Evolutionary conservation across 1,140 invertebrate genomes (phyloP).

Genomic region (Harpegnathos saltator): DNA sequence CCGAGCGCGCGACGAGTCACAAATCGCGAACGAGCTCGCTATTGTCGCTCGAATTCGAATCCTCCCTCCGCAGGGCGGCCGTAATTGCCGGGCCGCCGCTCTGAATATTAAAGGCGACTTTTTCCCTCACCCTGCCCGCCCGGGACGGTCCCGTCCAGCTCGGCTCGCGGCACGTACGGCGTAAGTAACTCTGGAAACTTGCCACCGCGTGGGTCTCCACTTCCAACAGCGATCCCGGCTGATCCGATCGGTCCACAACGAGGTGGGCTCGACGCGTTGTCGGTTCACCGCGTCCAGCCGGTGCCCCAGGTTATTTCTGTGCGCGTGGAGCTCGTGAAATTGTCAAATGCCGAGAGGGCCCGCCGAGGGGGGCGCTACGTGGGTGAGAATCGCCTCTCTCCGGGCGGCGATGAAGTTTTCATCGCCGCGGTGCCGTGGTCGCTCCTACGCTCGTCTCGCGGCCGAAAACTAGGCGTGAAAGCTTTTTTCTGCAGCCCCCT

Average conservation of each 20-base stretch:
- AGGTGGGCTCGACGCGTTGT: conserved; percentile 46
- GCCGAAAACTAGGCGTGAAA: conserved; percentile 38
- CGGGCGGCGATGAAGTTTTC: conserved; percentile 38
- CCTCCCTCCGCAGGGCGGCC: background rate
- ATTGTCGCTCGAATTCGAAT: background rate
- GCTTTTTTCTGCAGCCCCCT: conserved; percentile 41
- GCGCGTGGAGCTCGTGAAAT: no score
- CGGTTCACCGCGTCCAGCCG: conserved; percentile 46
- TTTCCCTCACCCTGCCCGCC: background rate
- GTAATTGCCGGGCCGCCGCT: background rate
- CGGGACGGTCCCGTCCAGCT: background rate
- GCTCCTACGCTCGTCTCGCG: background rate
- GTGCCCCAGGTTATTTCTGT: conserved; percentile 50
- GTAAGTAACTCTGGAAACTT: conserved; percentile 5
- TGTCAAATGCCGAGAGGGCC: no score
- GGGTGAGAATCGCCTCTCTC: background rate
- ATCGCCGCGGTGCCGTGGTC: background rate
- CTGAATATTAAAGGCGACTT: conserved; percentile 2
- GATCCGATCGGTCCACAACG: conserved; percentile 45
- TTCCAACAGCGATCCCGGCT: background rate
- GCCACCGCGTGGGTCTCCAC: background rate
- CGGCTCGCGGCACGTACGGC: no score
- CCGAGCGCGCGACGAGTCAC: background rate
- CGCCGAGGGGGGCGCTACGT: conserved; percentile 18
- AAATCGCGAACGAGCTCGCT: background rate